Evolutionary conservation across 1,140 invertebrate genomes (phyloP), one percentile per base, ranked within the genome.

Genomic region (Stratiolaelaps scimitus): DNA sequence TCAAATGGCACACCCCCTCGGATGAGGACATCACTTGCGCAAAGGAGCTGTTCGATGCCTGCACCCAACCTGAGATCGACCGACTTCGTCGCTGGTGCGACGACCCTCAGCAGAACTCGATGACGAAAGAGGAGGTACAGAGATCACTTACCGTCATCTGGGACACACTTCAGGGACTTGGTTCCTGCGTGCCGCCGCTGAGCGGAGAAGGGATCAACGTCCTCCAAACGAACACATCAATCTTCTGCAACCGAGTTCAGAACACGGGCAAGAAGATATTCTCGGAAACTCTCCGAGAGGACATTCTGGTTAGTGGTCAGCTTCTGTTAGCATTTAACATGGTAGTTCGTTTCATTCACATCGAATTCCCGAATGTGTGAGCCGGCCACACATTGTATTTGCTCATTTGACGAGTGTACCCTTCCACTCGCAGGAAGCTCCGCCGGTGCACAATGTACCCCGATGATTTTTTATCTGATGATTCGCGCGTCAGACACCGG

Each of bases 1-100:
- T 90, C 1, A 76, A 84, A 45, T 93, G 87, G 87, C 86, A 89
- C 72, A 75, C 83, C 19, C 88, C 90, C 0, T 79, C 76, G 23
- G 74, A 80, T 23, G 80, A 83, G 65, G 89, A 92, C 75, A 78
- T 86, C 0, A 72, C 75, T 7, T 81, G 80, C 69, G 81, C 83
- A 5, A 80, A 84, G 69, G 74, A 78, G 69, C 69, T 92, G 0
- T 69, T 79, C 0, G 64, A 77, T 40, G 65, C 78, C 70, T 88
- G 87, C 73, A 72, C 88, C 40, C 68, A 77, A 1, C 73, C 76
- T 0, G 79, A 82, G 72, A 69, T 85, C 46, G 69, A 76, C 1
- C 75, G 73, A 44, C 73, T 87, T 30, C 72, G 80, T 29, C 72
- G 76, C 29, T 81, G 80, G 71, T 77, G 78, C 34, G 67, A 71